Conservation (phyloP, 2,888 invertebrate species). For the Pherbina coryleti region DNA sequence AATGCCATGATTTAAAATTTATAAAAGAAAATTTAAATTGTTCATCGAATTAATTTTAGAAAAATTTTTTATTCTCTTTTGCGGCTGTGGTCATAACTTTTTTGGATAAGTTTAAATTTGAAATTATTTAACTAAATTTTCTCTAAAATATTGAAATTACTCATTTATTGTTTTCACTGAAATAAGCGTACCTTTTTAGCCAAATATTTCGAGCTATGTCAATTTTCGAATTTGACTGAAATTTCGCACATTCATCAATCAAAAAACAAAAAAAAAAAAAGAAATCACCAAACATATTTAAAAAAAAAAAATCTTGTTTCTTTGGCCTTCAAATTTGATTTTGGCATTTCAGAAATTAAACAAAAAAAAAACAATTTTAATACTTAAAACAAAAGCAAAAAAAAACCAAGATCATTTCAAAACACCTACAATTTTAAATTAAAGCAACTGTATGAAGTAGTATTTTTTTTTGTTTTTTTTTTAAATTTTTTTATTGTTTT, state of each 20-base stretch:
- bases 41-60: too few relatives aligned
- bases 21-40: too few relatives aligned
- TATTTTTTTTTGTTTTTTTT: background rate
- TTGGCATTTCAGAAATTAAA: background rate
- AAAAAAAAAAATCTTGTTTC: background rate
- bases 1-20: too few relatives aligned
- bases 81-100: too few relatives aligned
- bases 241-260: background rate
- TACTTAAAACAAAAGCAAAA: background rate
- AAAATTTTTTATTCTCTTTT: too few relatives aligned
- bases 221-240: background rate
- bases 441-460: background rate
- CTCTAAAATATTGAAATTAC: background rate
- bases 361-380: too few relatives aligned
- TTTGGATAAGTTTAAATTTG: too few relatives aligned
- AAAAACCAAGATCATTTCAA: background rate
- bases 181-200: background rate
- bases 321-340: constrained; percentile 15
- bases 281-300: background rate
- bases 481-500: background rate
- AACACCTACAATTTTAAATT: background rate
- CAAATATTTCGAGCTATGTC: background rate
- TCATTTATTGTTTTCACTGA: too few relatives aligned
- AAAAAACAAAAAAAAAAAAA: background rate
- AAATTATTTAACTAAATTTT: too few relatives aligned